Conservation (phyloP, 2,113 vertebrate genomes). For the Spilogale gracilis region DNA sequence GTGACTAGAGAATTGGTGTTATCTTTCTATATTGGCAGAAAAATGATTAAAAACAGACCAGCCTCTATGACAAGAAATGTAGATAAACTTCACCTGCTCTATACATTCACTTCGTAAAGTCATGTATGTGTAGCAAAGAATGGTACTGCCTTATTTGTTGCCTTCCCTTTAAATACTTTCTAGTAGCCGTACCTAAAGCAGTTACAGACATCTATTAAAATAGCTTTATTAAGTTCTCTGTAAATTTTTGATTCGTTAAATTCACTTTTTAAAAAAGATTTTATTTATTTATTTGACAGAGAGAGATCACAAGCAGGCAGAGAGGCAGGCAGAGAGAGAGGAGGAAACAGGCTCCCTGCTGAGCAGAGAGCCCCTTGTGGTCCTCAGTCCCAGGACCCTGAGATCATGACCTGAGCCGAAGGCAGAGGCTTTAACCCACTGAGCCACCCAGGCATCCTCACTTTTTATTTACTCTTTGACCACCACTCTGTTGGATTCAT, state of each 20-base stretch:
- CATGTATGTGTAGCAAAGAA: background rate
- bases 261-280: background rate
- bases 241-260: constrained; percentile 12
- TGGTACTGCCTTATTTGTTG: background rate
- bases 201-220: background rate
- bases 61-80: background rate
- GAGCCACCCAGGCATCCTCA: too few species aligned
- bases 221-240: background rate
- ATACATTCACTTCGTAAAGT: background rate
- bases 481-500: background rate
- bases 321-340: too few species aligned
- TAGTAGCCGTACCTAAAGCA: background rate
- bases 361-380: too few species aligned
- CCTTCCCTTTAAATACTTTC: background rate
- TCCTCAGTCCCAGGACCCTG: too few species aligned
- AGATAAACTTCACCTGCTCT: background rate
- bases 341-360: too few species aligned
- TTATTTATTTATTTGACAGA: too few species aligned
- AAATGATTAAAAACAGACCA: background rate
- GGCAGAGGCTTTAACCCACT: too few species aligned
- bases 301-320: too few species aligned
- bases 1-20: background rate
- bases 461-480: background rate
- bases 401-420: too few species aligned
- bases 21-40: constrained; percentile 14